A percentile compares a stretch with the other conserved stretches of the same genome.
phyloP scores from a whole-genome alignment of 1,140 invertebrate species.

The Eubasilissa regina region DNA sequence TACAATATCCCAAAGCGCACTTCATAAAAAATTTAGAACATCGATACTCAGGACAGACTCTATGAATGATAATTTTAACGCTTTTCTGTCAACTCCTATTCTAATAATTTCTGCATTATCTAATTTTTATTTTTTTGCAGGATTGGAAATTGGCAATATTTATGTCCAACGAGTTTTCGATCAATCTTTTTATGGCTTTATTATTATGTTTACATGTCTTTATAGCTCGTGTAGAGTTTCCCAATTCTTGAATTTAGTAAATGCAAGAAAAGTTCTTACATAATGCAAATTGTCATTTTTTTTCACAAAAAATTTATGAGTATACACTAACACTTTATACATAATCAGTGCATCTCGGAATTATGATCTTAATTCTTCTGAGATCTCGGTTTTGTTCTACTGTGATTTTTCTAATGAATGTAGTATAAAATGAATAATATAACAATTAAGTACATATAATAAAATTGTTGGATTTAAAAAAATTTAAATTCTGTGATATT shows the following conservation, averaged over 20 bases:
- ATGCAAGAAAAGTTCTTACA: constrained; percentile 47
- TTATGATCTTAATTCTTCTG: too few species aligned
- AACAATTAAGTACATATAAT: background rate
- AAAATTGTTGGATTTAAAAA: background rate
- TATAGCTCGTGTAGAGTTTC: constrained; percentile 62
- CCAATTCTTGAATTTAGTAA: constrained; percentile 37
- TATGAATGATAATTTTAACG: constrained; percentile 75
- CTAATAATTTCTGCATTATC: constrained; percentile 85
- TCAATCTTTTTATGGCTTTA: constrained; percentile 60
- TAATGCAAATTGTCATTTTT: background rate
- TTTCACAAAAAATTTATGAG: too few species aligned
- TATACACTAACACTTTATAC: too few species aligned
- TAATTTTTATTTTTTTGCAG: constrained; percentile 90
- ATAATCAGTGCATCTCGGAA: too few species aligned
- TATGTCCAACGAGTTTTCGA: constrained; percentile 69
- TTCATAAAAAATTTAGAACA: constrained; percentile 67
- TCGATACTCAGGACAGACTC: constrained; percentile 64
- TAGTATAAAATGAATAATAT: background rate
- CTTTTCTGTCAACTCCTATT: constrained; percentile 79
- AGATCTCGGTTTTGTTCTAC: too few species aligned
- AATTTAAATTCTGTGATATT: constrained; percentile 7
- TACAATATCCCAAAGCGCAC: constrained; percentile 65
- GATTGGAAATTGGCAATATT: constrained; percentile 79
- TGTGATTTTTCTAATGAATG: background rate
- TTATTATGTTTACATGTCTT: constrained; percentile 64